Evolutionary conservation across 2,797 vertebrate species (phyloP).

Genomic region (Pristis pectinata): DNA sequence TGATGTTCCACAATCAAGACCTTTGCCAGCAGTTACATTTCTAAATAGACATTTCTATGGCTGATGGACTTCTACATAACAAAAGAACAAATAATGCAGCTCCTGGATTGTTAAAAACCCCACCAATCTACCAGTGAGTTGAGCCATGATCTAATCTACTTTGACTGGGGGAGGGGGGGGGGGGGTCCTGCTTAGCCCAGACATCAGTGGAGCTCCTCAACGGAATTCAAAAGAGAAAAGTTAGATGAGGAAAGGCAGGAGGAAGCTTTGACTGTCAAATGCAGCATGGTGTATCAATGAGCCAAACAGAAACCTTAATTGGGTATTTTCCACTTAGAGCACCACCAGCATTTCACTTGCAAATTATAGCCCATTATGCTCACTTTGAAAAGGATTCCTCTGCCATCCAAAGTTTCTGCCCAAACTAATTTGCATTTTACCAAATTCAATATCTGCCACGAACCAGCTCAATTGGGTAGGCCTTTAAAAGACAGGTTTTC

Average conservation of each 20-base stretch:
- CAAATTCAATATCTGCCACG: no score
- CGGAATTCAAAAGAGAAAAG: neutral
- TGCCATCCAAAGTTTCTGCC: neutral
- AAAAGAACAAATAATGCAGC: neutral
- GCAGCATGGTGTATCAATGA: neutral
- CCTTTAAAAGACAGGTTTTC: no score
- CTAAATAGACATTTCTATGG: neutral
- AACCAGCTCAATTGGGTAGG: no score
- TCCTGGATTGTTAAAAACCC: neutral
- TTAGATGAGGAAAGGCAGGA: neutral
- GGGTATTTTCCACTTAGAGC: neutral
- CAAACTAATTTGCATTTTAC: neutral
- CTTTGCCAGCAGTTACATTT: neutral
- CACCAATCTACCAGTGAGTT: neutral
- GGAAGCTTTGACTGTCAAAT: no score
- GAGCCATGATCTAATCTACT: neutral
- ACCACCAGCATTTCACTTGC: neutral
- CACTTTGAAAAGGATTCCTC: neutral
- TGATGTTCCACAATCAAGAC: neutral
- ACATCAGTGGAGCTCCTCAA: neutral
- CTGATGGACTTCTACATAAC: neutral
- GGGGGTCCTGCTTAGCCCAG: neutral
- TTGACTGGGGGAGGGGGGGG: neutral
- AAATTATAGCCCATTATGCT: no score
- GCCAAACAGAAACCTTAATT: neutral